Evolutionary conservation across 2,113 vertebrate species (phyloP).

Genomic region (Clarias magur): DNA sequence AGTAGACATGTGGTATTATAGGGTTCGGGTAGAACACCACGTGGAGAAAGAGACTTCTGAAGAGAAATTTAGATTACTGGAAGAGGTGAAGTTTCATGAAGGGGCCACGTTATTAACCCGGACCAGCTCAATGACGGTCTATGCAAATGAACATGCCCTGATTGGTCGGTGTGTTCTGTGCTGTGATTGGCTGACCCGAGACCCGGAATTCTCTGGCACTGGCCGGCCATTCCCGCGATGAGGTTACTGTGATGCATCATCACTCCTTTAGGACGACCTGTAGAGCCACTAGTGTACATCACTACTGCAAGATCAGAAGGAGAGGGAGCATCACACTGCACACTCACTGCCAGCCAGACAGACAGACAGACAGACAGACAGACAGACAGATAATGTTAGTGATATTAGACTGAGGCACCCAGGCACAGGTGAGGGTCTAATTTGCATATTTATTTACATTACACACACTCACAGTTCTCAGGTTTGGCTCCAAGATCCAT

Average conservation of each 20-base stretch:
- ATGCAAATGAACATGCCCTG: not conserved
- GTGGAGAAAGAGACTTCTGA: not conserved
- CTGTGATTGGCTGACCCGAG: constrained; percentile 76
- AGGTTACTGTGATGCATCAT: constrained; percentile 94
- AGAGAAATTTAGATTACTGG: not conserved
- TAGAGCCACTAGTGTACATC: constrained; percentile 98
- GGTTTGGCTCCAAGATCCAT: constrained; percentile 85
- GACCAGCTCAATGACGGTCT: not conserved
- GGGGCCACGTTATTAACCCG: not conserved
- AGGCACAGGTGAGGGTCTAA: not conserved
- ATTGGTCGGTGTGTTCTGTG: constrained; percentile 9
- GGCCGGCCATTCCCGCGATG: constrained; percentile 94
- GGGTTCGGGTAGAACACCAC: not conserved
- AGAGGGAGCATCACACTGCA: constrained; percentile 73
- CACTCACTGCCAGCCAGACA: constrained; percentile 68
- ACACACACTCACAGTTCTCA: constrained; percentile 82
- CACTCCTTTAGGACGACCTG: constrained; percentile 93
- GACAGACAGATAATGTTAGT: not conserved
- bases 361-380: constrained; percentile 13
- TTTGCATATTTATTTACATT: not conserved
- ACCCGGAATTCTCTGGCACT: constrained; percentile 92
- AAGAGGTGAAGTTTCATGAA: not conserved
- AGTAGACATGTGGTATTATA: not conserved
- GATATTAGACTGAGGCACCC: not conserved
- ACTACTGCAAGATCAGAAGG: constrained; percentile 89